Evolutionary conservation across 1,140 invertebrate species (phyloP), one percentile per base, ranked within the genome.

Genomic region (Drosophila bocki): DNA sequence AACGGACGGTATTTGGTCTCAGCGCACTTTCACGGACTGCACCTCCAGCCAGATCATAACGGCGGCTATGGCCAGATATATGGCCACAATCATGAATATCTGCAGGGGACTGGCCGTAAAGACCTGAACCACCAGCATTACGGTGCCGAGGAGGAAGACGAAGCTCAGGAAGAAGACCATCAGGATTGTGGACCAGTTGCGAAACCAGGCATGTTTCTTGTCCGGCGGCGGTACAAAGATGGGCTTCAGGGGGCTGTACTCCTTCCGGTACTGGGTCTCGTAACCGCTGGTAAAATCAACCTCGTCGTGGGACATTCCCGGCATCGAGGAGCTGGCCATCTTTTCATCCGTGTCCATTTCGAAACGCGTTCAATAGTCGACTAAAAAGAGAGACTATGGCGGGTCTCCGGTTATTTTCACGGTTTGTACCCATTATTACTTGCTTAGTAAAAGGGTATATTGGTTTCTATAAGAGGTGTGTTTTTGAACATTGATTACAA

Each of bases 261-360:
- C 91, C 68, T 92, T 77, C 13, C 58, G 48, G 61, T 92, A 92
- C 48, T 92, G 91, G 32, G 78, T 92, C 72, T 92, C 91, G 54
- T 79, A 92, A 41, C 91, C 91, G 68, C 91, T 92, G 57, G 69
- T 88, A n/a, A 92, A 92, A 35, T 92, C 91, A 8, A 92, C 59
- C 48, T 92, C 91, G 50, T 92, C 91, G 12, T 85, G 75, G 26
- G 48, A 42, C 29, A 51, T 54, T 3, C 45, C 59, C 9, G 74
- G 17, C 15, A 62, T 53, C 42, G 72, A 50, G 15, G 70, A 45
- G 8, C 70, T 48, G 17, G 58, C 56, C 32, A 72, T 84, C 42
- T 70, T 78, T 41, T 75, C 65, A 41, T 88, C 85, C 74, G 85
- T 90, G 85, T 88, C 85, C 84, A 88, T 88, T 39, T 62, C 75